These are phyloP conservation scores for Podarcis cretensis DNA, from an alignment of 2,113 vertebrate species.

Conservation along the genomic window DNA sequence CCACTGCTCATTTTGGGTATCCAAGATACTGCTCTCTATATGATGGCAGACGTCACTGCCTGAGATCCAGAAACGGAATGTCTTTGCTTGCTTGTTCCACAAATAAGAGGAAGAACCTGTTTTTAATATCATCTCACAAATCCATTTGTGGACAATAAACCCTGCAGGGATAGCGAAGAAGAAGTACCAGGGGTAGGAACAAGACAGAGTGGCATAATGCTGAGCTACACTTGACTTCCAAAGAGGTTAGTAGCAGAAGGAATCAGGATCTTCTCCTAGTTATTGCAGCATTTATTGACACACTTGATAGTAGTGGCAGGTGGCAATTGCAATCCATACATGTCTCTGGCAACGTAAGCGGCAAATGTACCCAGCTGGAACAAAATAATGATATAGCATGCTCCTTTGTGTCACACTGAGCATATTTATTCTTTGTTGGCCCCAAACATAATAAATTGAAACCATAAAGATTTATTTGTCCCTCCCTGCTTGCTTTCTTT, in stretches of 20 bases:
- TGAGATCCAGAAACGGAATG: background rate
- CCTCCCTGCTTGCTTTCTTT: background rate
- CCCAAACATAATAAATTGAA: background rate
- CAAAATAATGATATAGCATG: background rate
- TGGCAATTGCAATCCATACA: background rate
- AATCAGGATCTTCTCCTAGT: background rate
- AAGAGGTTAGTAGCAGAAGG: background rate
- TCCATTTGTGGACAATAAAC: background rate
- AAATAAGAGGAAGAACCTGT: background rate
- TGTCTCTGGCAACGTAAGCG: background rate
- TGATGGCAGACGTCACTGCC: background rate
- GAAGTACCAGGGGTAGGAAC: no score
- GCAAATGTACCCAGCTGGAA: background rate
- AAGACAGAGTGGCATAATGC: background rate
- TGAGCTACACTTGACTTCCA: background rate
- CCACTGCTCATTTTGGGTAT: slow-evolving; percentile 8
- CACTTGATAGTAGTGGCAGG: background rate
- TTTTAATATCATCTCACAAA: background rate
- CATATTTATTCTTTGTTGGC: background rate
- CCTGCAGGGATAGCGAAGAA: background rate
- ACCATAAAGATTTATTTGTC: background rate
- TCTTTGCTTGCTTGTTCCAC: background rate
- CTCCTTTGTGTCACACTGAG: background rate
- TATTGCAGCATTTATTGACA: background rate
- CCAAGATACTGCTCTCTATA: slow-evolving; percentile 16